Evolutionary conservation across 2,888 invertebrate genomes (phyloP), one percentile per base, ranked within the genome.

Genomic region (Bombyx huttoni): DNA sequence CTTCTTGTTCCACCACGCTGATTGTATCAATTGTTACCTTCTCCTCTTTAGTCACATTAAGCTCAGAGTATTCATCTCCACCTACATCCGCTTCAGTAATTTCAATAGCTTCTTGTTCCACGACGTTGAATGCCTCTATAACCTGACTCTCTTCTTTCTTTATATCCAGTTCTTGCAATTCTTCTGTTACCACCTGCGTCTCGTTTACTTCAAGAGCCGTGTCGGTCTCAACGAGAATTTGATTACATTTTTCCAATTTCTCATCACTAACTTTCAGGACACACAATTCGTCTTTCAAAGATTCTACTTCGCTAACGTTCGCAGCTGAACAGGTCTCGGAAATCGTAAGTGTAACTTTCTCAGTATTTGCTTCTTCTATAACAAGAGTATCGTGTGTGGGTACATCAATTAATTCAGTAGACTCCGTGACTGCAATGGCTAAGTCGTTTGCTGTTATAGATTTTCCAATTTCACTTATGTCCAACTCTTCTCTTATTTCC

Each of bases 381-480:
- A 64, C 58, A 34, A 72, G 54, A 2, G 60, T 53, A 53, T 63
- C 58, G 35, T 63, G 53, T 49, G 62, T 58, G 1, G 60, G 55
- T 49, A 67, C 61, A 51, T 66, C 57, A n/a, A 59, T 55, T 12
- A 64, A 51, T 62, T 70, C 64, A 8, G 59, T 59, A 12, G 59
- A 57, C 57, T 70, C 59, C 34, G 61, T 62, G 14, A 64, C 62
- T 7, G 64, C 49, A 51, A 59, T 58, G 10, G 61, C 47, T 34
- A 56, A 53, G 14, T 54, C 56, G 24, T 57, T 24, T 50, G 45
- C 49, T 49, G 8, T 40, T 40, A 40, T 10, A 53, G 12, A 50
- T 51, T 50, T 34, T 50, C 7, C 7, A 2, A 46, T 35, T 33
- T 33, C 33, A 8, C 12, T n/a, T 33, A 10, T 33, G 52, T 50